A percentile compares a stretch with the other conserved stretches of the same genome.
phyloP scores from a whole-genome alignment of 2,888 invertebrate species.

The Barypeithes pellucidus region DNA sequence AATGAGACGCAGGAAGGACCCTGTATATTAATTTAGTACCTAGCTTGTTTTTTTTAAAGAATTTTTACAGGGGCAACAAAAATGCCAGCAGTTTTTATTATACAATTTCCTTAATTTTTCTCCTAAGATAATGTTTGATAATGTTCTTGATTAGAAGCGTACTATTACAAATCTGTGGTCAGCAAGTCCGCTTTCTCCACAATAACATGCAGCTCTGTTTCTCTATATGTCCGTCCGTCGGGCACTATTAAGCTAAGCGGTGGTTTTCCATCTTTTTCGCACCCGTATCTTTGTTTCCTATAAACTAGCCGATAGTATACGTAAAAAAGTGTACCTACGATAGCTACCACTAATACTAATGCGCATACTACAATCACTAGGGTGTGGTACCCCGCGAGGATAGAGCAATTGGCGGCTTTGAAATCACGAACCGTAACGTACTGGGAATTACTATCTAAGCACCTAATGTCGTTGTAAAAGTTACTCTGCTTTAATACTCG shows the following conservation, averaged over 20 bases:
- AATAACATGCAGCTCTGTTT: constrained; percentile 90
- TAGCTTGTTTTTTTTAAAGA: too few species aligned
- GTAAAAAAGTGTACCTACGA: constrained; percentile 67
- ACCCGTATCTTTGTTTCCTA: constrained; percentile 66
- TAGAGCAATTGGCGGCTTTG: constrained; percentile 63
- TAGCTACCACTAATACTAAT: constrained; percentile 70
- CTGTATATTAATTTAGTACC: too few species aligned
- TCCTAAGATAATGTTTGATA: not conserved
- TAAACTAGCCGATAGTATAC: constrained; percentile 69
- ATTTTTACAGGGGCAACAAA: too few species aligned
- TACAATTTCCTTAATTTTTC: not conserved
- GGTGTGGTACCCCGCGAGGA: constrained; percentile 63
- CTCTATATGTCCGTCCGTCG: constrained; percentile 86
- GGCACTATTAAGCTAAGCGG: constrained; percentile 82
- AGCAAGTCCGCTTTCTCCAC: constrained; percentile 88
- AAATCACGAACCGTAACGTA: constrained; percentile 63
- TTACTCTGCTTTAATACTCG: constrained; percentile 58
- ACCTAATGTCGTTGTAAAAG: constrained; percentile 64
- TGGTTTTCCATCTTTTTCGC: constrained; percentile 65
- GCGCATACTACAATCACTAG: constrained; percentile 69
- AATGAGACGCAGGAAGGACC: too few species aligned
- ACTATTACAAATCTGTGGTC: constrained; percentile 81
- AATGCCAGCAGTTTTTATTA: too few species aligned
- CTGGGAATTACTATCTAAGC: constrained; percentile 60
- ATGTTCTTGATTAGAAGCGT: not conserved